Evolutionary conservation across 2,113 vertebrate genomes (phyloP).

Genomic region (Lepisosteus oculatus): DNA sequence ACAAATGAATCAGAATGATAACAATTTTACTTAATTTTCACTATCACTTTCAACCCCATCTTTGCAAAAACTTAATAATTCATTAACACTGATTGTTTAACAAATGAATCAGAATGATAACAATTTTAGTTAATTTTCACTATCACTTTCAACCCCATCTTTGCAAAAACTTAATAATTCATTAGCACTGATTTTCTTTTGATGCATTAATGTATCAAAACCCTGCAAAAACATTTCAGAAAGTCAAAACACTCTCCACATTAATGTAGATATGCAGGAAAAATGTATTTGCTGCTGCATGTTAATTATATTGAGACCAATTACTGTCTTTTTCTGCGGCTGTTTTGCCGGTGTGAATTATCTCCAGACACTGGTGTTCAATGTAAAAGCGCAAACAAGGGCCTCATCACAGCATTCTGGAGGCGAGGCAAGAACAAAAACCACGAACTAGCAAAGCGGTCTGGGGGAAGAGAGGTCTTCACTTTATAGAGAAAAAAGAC

Average conservation of each 20-base stretch:
- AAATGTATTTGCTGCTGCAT: neutral
- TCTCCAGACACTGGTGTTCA: neutral
- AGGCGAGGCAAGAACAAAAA: neutral
- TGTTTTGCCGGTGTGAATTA: neutral
- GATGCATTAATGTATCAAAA: neutral
- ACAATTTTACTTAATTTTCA: too few species aligned
- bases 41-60: too few species aligned
- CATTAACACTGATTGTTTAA: neutral
- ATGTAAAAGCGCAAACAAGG: neutral
- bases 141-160: too few species aligned
- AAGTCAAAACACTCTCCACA: neutral
- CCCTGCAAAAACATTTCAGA: neutral
- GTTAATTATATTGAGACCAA: constrained; percentile 9
- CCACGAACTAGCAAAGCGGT: neutral
- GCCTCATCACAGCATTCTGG: neutral
- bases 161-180: too few species aligned
- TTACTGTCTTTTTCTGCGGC: constrained; percentile 8
- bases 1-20: too few species aligned
- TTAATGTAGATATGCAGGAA: neutral
- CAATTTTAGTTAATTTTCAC: too few species aligned
- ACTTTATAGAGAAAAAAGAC: neutral
- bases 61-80: too few species aligned
- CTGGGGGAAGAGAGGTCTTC: neutral
- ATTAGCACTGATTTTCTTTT: neutral
- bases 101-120: too few species aligned